Evolutionary conservation across 64 coral and sea anemone species (phyloP).

Genomic region (Montipora efflorescens): DNA sequence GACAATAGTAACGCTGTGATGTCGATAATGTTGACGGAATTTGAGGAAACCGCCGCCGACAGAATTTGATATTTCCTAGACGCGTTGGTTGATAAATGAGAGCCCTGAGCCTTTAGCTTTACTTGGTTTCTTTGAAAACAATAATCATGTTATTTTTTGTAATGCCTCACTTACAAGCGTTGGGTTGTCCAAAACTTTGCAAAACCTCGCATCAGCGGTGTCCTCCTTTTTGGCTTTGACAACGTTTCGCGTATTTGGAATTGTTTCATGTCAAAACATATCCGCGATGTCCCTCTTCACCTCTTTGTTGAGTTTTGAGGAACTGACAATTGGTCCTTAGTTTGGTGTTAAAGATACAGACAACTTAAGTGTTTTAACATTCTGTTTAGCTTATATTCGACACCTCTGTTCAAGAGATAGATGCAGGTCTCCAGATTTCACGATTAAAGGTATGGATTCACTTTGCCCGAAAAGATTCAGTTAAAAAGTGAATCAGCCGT

Average conservation of each 20-base stretch:
- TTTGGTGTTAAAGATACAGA: neutral
- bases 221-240: neutral
- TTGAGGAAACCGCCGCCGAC: neutral
- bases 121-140: neutral
- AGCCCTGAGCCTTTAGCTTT: no score
- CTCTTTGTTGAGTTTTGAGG: neutral
- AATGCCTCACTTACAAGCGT: no score
- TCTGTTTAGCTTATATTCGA: neutral
- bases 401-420: neutral
- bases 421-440: no score
- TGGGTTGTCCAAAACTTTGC: no score
- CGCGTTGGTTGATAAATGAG: neutral
- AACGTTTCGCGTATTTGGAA: neutral
- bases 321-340: neutral
- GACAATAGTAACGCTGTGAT: neutral
- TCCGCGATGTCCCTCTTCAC: no score
- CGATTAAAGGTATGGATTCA: no score
- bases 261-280: no score
- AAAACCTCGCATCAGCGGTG: neutral
- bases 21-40: neutral
- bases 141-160: neutral
- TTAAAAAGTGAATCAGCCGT: no score
- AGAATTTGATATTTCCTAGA: conserved; percentile 24
- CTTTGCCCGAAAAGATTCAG: no score
- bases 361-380: neutral